These are phyloP conservation scores for Nerophis ophidion DNA, from an alignment of 2,113 vertebrate species.

Conservation along the genomic window DNA sequence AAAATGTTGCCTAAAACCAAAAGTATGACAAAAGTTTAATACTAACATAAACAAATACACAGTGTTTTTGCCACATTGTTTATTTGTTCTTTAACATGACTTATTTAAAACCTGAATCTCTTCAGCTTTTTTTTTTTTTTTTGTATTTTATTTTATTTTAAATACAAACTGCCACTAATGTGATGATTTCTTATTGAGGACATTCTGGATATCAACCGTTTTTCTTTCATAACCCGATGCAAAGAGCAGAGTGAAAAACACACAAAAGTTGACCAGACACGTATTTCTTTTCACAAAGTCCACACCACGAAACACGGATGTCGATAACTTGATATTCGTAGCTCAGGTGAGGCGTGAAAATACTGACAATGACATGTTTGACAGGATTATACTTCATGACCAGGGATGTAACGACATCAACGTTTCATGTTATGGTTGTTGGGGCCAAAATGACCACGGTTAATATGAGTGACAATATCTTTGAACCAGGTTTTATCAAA, in stretches of 20 bases:
- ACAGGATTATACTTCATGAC: slow-evolving; percentile 45
- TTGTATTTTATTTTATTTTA: slow-evolving; percentile 10
- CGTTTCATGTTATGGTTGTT: too few species aligned
- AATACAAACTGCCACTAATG: slow-evolving; percentile 56
- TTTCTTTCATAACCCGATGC: slow-evolving; percentile 44
- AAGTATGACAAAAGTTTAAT: too few species aligned
- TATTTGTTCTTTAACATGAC: slow-evolving; percentile 45
- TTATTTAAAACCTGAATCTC: slow-evolving; percentile 55
- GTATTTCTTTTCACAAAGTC: slow-evolving; percentile 68
- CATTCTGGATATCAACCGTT: slow-evolving; percentile 51
- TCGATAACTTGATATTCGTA: slow-evolving; percentile 55
- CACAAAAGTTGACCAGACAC: slow-evolving; percentile 64
- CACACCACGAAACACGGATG: slow-evolving; percentile 65
- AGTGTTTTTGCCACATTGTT: slow-evolving; percentile 54
- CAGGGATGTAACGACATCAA: too few species aligned
- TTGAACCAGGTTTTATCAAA: too few species aligned
- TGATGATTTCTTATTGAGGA: slow-evolving; percentile 55
- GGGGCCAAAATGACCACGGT: too few species aligned
- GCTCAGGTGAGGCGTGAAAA: slow-evolving; percentile 52
- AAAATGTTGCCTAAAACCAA: too few species aligned
- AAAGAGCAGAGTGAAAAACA: slow-evolving; percentile 65
- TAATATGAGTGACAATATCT: too few species aligned
- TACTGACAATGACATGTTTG: slow-evolving; percentile 59
- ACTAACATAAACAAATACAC: not conserved
- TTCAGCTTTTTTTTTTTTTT: slow-evolving; percentile 12